Conservation (phyloP, 2,113 vertebrate species). For the Pseudorectes ferrugineus region DNA sequence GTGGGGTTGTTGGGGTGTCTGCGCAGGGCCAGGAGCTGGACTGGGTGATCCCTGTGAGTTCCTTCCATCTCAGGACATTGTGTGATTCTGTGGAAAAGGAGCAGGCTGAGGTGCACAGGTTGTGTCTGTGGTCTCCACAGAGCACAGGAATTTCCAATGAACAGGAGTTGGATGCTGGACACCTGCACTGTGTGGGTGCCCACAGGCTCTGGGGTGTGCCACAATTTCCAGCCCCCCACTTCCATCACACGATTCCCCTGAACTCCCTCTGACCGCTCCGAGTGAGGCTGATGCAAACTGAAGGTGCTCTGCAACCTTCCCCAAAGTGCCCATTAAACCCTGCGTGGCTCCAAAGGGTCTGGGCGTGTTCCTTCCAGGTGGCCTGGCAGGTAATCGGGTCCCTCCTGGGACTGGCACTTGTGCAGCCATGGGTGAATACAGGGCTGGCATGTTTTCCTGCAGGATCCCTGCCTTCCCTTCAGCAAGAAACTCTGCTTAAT, state of each 20-base stretch:
- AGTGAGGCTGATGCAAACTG: not conserved
- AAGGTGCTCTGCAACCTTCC: not conserved
- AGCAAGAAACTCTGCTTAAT: not conserved
- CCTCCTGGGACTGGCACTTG: not conserved
- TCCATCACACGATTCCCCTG: not conserved
- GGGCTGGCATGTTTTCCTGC: not conserved
- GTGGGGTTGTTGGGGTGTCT: not conserved
- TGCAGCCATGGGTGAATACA: slow-evolving; percentile 9
- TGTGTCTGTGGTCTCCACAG: not conserved
- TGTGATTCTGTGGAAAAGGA: not conserved
- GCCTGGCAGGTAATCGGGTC: not conserved
- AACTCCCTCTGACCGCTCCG: not conserved
- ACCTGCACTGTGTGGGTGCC: not conserved
- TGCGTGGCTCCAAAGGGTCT: not conserved
- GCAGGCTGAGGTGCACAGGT: accelerated
- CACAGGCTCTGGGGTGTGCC: not conserved
- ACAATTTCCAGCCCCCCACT: accelerated
- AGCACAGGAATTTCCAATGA: not conserved
- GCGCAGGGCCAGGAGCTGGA: accelerated
- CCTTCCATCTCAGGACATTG: not conserved
- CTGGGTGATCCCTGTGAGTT: accelerated
- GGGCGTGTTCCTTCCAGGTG: not conserved
- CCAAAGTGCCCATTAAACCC: not conserved
- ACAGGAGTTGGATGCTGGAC: not conserved
- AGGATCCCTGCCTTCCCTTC: not conserved